Percentiles rank a stretch among this genome's conserved stretches.
phyloP scores from a whole-genome alignment of 2,888 invertebrate species.

The Cenopis cana region DNA sequence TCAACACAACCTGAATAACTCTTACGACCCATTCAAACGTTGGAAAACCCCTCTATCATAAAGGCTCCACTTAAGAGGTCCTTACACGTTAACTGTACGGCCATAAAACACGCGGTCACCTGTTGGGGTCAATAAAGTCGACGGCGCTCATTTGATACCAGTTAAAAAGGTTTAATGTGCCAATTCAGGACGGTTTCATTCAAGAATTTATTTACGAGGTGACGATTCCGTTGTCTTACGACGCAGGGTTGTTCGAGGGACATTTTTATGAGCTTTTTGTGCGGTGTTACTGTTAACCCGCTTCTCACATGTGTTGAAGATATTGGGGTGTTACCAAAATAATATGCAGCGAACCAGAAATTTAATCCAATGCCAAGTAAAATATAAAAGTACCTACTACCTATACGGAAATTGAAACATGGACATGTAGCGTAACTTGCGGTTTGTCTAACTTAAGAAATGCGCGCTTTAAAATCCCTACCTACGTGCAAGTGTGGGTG shows the following conservation, averaged over 20 bases:
- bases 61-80: constrained; percentile 67
- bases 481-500: not conserved
- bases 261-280: constrained; percentile 6
- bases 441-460: not conserved
- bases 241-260: not conserved
- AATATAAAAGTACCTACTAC: too few species aligned
- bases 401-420: too few species aligned
- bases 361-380: too few species aligned
- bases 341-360: not conserved
- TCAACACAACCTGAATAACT: not conserved
- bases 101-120: constrained; percentile 82
- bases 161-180: constrained; percentile 68
- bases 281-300: not conserved
- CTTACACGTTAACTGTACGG: constrained; percentile 75
- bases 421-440: too few species aligned
- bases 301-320: not conserved
- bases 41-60: constrained; percentile 7
- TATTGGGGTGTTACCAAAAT: not conserved
- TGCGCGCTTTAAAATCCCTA: not conserved
- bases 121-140: constrained; percentile 79
- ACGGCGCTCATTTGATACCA: constrained; percentile 63
- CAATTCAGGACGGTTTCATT: constrained; percentile 76
- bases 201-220: constrained; percentile 53
- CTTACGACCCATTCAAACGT: constrained; percentile 10
- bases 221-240: constrained; percentile 38